These are phyloP conservation scores for Pterostichus niger DNA, from an alignment of 2,888 invertebrate genomes.

Conservation along the genomic window DNA sequence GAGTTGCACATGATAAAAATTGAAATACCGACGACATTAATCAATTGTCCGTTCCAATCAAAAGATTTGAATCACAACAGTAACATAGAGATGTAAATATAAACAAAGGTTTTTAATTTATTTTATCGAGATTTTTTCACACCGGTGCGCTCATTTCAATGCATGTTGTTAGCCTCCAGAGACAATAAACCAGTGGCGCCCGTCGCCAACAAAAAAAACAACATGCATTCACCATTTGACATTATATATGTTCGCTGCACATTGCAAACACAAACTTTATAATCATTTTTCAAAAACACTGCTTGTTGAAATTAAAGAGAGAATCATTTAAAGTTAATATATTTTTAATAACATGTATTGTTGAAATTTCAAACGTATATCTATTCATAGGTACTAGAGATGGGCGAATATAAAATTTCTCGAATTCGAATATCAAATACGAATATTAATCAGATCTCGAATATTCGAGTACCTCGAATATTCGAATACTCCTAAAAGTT, in stretches of 20 bases:
- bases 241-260: constrained; percentile 6
- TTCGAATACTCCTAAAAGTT: too few relatives aligned
- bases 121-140: constrained; percentile 54
- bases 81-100: constrained; percentile 26
- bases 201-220: neutral
- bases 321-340: too few relatives aligned
- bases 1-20: neutral
- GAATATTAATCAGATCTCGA: too few relatives aligned
- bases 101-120: constrained; percentile 52
- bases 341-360: too few relatives aligned
- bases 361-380: too few relatives aligned
- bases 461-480: too few relatives aligned
- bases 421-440: too few relatives aligned
- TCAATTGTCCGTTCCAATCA: constrained; percentile 47
- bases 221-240: neutral
- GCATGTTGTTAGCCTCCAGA: neutral
- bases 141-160: constrained; percentile 39
- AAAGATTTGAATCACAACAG: constrained; percentile 24
- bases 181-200: neutral
- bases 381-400: too few relatives aligned
- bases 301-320: too few relatives aligned
- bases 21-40: constrained; percentile 29
- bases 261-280: constrained; percentile 2
- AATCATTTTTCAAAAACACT: neutral
- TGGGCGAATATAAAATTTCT: too few relatives aligned